Conservation (phyloP, 2,888 invertebrate genomes). For the Melanotus villosus region DNA sequence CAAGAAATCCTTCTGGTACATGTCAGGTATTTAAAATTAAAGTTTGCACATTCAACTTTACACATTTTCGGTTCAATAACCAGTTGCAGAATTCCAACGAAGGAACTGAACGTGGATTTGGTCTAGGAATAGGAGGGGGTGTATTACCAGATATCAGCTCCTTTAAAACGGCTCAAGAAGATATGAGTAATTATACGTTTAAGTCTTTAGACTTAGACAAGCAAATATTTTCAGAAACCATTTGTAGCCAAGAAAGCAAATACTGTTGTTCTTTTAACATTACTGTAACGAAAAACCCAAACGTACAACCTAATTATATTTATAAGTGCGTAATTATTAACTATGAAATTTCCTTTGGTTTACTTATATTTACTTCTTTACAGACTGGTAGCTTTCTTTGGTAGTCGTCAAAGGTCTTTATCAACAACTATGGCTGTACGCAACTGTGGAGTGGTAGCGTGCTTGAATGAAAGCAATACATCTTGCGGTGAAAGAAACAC, state of each 20-base stretch:
- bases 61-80: no score
- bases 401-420: conserved; percentile 39
- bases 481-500: conserved; percentile 47
- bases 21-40: conserved; percentile 38
- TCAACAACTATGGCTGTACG: conserved; percentile 47
- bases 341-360: neutral
- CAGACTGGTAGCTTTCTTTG: conserved; percentile 49
- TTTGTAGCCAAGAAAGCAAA: conserved; percentile 44
- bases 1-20: neutral
- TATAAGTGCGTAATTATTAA: conserved; percentile 45
- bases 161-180: conserved; percentile 15
- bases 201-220: conserved; percentile 42
- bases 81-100: neutral
- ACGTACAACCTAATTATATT: conserved; percentile 22
- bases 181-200: conserved; percentile 47
- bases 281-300: conserved; percentile 24
- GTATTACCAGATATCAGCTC: neutral
- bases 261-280: conserved; percentile 50
- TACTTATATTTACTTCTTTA: neutral
- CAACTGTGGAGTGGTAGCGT: conserved; percentile 53
- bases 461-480: conserved; percentile 40
- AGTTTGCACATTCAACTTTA: no score
- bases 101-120: neutral
- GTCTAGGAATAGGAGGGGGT: neutral
- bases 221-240: conserved; percentile 30